Conservation (phyloP, 2,797 vertebrate genomes). For the Melanotaenia maccullochi region DNA sequence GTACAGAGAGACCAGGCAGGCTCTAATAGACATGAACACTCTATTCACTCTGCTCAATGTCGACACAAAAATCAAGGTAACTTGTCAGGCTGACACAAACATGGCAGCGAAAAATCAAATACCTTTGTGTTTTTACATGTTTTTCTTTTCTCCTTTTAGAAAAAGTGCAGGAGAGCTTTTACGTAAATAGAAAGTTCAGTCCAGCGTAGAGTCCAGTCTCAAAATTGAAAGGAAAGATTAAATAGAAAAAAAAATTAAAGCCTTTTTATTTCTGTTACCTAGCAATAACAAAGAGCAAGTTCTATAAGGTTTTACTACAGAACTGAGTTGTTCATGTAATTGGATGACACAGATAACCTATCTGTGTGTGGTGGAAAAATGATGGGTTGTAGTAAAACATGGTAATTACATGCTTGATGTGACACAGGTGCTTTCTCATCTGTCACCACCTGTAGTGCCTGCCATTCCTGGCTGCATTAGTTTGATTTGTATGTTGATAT, state of each 20-base stretch:
- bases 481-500: conserved; percentile 12
- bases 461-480: conserved; percentile 19
- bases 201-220: not conserved
- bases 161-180: not conserved
- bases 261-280: not conserved
- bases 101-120: conserved; percentile 11
- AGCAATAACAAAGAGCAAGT: conserved; percentile 2
- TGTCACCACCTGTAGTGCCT: conserved; percentile 21
- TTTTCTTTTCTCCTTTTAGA: not conserved
- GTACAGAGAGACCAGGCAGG: conserved; percentile 98
- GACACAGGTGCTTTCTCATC: conserved; percentile 43
- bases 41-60: conserved; percentile 95
- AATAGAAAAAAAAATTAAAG: not conserved
- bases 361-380: conserved; percentile 37
- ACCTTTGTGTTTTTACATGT: not conserved
- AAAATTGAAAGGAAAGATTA: conserved; percentile 9
- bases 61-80: conserved; percentile 97
- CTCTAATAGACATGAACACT: conserved; percentile 98
- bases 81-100: conserved; percentile 25
- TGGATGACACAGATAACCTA: conserved; percentile 10
- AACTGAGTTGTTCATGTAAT: conserved; percentile 17
- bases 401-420: conserved; percentile 50
- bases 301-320: conserved; percentile 27
- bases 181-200: not conserved
- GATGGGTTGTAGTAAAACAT: conserved; percentile 51